phyloP scores from a whole-genome alignment of 2,888 invertebrate genomes.

The Schizaphis graminum region DNA sequence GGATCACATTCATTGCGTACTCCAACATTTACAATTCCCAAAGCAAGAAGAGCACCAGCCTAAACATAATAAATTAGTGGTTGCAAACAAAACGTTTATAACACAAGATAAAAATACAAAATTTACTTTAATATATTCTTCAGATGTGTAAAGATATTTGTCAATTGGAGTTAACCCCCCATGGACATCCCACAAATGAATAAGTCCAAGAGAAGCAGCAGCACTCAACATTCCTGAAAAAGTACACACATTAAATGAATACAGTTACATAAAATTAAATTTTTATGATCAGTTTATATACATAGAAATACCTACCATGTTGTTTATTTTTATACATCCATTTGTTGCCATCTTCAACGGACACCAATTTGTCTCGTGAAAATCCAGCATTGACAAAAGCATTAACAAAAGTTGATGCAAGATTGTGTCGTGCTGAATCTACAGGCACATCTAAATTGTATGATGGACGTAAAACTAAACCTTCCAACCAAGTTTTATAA shows the following conservation, averaged over 20 bases:
- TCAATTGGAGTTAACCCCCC: constrained; percentile 98
- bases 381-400: constrained; percentile 99
- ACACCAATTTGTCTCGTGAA: constrained; percentile 93
- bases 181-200: constrained; percentile 98
- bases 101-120: not conserved
- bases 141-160: constrained; percentile 95
- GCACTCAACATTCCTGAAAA: constrained; percentile 90
- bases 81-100: not conserved
- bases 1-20: constrained; percentile 98
- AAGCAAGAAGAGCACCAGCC: constrained; percentile 94
- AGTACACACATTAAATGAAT: constrained; percentile 6
- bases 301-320: constrained; percentile 74
- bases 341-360: constrained; percentile 85
- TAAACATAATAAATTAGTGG: constrained; percentile 68
- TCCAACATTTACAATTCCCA: constrained; percentile 97
- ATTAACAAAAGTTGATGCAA: constrained; percentile 98
- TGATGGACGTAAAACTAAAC: constrained; percentile 69
- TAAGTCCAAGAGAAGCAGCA: constrained; percentile 94
- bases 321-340: constrained; percentile 99
- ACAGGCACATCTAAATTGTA: constrained; percentile 73
- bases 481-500: constrained; percentile 96
- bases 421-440: constrained; percentile 96
- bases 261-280: not conserved
- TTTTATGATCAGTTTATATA: not conserved
- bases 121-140: constrained; percentile 89